Base-by-base conservation (phyloP, 2,888 invertebrate species). In the Cyaniris semiargus region DNA sequence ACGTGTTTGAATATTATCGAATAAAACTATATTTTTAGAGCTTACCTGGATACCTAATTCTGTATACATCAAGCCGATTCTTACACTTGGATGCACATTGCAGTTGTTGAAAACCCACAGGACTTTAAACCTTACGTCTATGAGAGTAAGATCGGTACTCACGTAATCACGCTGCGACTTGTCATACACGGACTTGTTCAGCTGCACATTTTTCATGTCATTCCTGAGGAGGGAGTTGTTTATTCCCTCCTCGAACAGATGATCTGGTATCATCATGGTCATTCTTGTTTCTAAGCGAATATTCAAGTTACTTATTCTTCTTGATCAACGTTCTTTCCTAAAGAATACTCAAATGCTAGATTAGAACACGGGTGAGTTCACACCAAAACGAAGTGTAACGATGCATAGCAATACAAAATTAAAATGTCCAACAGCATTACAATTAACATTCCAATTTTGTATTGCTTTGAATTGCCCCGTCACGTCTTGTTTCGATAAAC, bases 231-330 rank as follows among this genome's bases (percentile, higher is more conserved):
- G 81, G 0, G 87, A 86, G 78, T 87, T 90, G 78, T 89, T 91
- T 58, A 94, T 86, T 5, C 90, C 89, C 79, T 93, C 93, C 60
- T 94, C 94, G 77, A 93, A 93, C 75, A 89, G 82, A 79, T 92
- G 85, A 77, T 94, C 94, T 1, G 90, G 86, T 79, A 94, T 93
- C 88, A 88, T 88, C 77, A 76, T 87, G 44, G 3, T 44, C 78
- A 78, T 53, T 18, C 81, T 82, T 78, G 56, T 34, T 15, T 66
- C 66, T 60, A 7, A 15, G 23, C 27, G 27, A 27, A 27, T 18
- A 27, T 27, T 27, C 27, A 15, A 66, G 15, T 48, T 15, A 38
- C 38, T 38, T 2, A 38, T 48, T 15, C 4, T 48, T 48, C 48
- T 48, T 48, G 48, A 48, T 0, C 38, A 38, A 3, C 1, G 1